A percentile compares a stretch with the other conserved stretches of the same genome.
Conservation (phyloP, 1,140 invertebrate genomes). For the Procambarus virginalis region DNA sequence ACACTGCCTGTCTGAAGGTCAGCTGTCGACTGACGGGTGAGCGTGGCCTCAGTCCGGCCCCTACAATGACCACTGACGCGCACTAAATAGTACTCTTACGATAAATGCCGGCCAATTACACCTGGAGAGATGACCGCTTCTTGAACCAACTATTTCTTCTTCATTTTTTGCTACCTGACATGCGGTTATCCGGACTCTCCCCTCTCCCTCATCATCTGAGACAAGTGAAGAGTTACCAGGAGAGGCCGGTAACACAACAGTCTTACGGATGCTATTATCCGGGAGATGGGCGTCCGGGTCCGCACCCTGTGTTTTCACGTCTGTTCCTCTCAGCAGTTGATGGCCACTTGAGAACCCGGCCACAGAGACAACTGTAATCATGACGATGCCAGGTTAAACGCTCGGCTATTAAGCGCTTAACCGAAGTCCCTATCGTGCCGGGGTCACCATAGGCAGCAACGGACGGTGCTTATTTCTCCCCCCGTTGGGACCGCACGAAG, state of each 20-base stretch:
- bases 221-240: not conserved
- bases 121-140: conserved; percentile 6
- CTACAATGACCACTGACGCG: conserved; percentile 44
- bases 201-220: not conserved
- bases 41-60: not conserved
- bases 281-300: not conserved
- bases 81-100: conserved; percentile 50
- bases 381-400: conserved; percentile 32
- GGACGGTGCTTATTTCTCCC: not conserved
- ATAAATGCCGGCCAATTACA: conserved; percentile 50
- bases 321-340: conserved; percentile 24
- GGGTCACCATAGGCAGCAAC: not conserved
- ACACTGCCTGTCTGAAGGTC: not conserved
- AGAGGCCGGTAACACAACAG: not conserved
- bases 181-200: conserved; percentile 42
- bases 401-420: conserved; percentile 50
- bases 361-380: conserved; percentile 57
- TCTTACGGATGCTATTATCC: not conserved
- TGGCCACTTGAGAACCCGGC: conserved; percentile 39
- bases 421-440: conserved; percentile 9
- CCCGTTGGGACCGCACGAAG: not conserved
- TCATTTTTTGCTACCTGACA: conserved; percentile 48
- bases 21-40: not conserved
- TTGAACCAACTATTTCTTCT: conserved; percentile 4
- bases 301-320: conserved; percentile 23